Evolutionary conservation across 2,113 vertebrate species (phyloP), one percentile per base, ranked within the genome.

Genomic region (Sisor rabdophorus): DNA sequence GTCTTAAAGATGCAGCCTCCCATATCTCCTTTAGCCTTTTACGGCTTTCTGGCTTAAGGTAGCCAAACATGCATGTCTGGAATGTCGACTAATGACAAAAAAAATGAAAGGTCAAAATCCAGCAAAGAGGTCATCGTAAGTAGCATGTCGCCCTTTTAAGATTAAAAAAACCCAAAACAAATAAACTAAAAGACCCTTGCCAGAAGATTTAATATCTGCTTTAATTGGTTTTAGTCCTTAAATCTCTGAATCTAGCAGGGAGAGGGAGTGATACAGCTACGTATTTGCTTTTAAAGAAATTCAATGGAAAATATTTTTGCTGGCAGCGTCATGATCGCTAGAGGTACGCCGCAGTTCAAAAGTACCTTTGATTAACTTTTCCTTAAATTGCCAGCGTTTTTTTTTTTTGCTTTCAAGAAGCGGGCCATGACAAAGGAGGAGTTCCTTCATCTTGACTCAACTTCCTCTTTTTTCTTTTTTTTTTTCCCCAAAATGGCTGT

Each of bases 291-390:
- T 28, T 71, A 75, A 82, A 81, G 71, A 75, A 80, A 61, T 54
- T 26, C 19, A 63, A 55, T 17, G 53, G 64, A 79, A 75, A 82
- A 78, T 71, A 81, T 85, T 84, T 80, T 71, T 77, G 53, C 73
- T 85, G 83, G 83, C 75, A 74, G 50, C 50, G 19, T 55, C 48
- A 36, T 9, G 60, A 78, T 64, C 52, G 55, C n/a, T 20, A 48
- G 77, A 73, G 77, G 47, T 24, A 56, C 68, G 15, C 56, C 20
- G n/a, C 60, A 70, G 28, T 30, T 63, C 73, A 73, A 28, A 76
- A 74, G 83, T 82, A 77, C 54, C 40, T 83, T 82, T 81, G 78
- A 83, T 82, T 82, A 79, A 60, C 67, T 67, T 58, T 73, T 82
- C 17, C 47, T 79, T 68, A 65, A 80, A 75, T 68, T 67, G 71